Percentiles rank a stretch among this genome's conserved stretches.
Conservation (phyloP, 2,888 invertebrate species). For the Calameuta pallipes region DNA sequence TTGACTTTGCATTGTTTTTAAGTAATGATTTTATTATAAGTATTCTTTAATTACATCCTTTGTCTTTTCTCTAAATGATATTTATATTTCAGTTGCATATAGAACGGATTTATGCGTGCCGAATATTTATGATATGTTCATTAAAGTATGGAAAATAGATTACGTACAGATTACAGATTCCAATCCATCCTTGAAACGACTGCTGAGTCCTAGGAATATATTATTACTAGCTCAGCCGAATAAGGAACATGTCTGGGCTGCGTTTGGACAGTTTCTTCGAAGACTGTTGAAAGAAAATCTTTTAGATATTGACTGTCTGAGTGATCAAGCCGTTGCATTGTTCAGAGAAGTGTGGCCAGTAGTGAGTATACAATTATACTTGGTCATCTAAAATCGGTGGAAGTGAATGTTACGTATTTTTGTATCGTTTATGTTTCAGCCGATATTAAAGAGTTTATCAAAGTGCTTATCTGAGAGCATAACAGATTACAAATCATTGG, state of each 20-base stretch:
- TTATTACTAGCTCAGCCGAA: conserved; percentile 45
- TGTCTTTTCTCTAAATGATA: conserved; percentile 11
- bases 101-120: conserved; percentile 44
- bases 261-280: conserved; percentile 52
- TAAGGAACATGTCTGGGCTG: conserved; percentile 43
- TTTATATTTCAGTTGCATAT: conserved; percentile 47
- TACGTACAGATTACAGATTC: conserved; percentile 34
- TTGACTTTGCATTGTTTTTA: conserved; percentile 57
- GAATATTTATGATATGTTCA: conserved; percentile 47
- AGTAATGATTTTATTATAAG: conserved; percentile 38
- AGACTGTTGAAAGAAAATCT: conserved; percentile 70
- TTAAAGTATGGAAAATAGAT: conserved; percentile 53
- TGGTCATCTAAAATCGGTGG: background rate
- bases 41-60: conserved; percentile 5
- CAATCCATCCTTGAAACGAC: conserved; percentile 46
- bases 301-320: conserved; percentile 72
- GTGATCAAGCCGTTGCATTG: conserved; percentile 75
- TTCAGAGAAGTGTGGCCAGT: conserved; percentile 77
- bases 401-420: background rate
- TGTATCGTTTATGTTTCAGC: conserved; percentile 32
- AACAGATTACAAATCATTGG: conserved; percentile 42
- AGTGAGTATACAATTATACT: conserved; percentile 56
- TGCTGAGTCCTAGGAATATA: conserved; percentile 59
- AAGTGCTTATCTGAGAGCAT: conserved; percentile 54
- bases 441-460: conserved; percentile 51